Percentiles rank a stretch among this genome's conserved stretches.
Evolutionary conservation across 2,113 vertebrate species (phyloP).

Genomic region (Stigmatopora nigra): DNA sequence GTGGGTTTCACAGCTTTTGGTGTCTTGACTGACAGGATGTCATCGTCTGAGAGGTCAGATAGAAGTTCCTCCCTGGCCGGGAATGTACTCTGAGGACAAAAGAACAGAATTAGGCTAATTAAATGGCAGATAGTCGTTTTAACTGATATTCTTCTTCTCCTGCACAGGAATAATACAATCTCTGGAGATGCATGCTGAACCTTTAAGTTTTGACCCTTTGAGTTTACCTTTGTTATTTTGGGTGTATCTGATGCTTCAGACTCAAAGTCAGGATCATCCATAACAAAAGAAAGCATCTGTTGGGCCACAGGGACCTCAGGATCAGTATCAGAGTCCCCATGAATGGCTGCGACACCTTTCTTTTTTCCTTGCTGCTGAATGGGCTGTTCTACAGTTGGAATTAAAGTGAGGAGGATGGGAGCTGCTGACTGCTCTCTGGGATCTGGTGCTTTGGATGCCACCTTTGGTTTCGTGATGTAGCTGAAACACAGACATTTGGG

Average conservation of each 20-base stretch:
- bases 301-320: constrained; percentile 80
- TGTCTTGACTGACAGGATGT: constrained; percentile 52
- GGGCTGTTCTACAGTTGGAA: constrained; percentile 41
- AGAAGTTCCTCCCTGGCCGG: constrained; percentile 79
- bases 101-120: not conserved
- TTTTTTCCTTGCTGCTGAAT: constrained; percentile 42
- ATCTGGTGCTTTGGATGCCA: constrained; percentile 55
- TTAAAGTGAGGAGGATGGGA: constrained; percentile 42
- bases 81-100: constrained; percentile 69
- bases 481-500: constrained; percentile 28
- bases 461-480: constrained; percentile 58
- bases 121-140: not conserved
- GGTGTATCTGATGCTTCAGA: constrained; percentile 80
- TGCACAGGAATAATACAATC: not conserved
- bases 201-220: not conserved
- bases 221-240: constrained; percentile 60
- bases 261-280: constrained; percentile 97
- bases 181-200: not conserved
- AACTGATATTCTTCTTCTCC: too few relatives aligned
- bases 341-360: constrained; percentile 39
- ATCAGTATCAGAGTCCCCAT: constrained; percentile 81
- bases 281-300: constrained; percentile 92
- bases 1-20: constrained; percentile 62
- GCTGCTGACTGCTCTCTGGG: constrained; percentile 27
- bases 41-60: constrained; percentile 83